Evolutionary conservation across 2,797 vertebrate species (phyloP), one percentile per base, ranked within the genome.

Genomic region (Melopsittacus undulatus): DNA sequence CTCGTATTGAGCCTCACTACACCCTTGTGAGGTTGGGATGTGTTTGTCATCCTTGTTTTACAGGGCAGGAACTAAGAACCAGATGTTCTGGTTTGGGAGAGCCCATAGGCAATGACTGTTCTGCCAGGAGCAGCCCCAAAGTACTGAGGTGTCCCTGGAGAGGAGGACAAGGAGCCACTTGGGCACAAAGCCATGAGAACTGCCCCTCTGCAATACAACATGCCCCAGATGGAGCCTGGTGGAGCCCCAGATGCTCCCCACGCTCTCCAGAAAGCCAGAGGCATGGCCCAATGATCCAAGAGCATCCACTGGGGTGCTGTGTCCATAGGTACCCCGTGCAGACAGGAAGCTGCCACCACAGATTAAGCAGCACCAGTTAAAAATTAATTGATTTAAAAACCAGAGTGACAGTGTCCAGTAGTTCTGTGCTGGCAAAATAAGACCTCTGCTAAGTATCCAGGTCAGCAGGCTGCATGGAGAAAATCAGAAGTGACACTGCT

Each of bases 11-110:
- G 62, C 64, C 48, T 91, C 0, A 0, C 77, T 95, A 82, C 89
- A 84, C 87, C 77, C 87, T 83, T 83, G 56, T 34, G 79, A 94
- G 82, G 43, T 34, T 1, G 30, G 59, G 87, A 81, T 83, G 66
- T 91, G 76, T 90, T 92, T 90, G 89, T 92, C 90, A 95, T 86
- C 80, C 40, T 88, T 75, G 7, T 77, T 93, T 82, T 84, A 88
- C 63, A 87, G 92, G 64, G 52, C 67, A 81, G 74, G 30, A 94
- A 77, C 51, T 29, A 8, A 88, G 52, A 95, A 91, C 19, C 92
- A 94, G 89, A 90, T 91, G 69, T 83, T 85, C 88, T 68, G 48
- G 30, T 18, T 52, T 91, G 80, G 52, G 77, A 90, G 70, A 70
- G 63, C 82, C 59, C 77, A 46, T 10, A 57, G 34, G n/a, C 89